phyloP scores from a whole-genome alignment of 2,888 invertebrate genomes.

The Volucella zonaria region DNA sequence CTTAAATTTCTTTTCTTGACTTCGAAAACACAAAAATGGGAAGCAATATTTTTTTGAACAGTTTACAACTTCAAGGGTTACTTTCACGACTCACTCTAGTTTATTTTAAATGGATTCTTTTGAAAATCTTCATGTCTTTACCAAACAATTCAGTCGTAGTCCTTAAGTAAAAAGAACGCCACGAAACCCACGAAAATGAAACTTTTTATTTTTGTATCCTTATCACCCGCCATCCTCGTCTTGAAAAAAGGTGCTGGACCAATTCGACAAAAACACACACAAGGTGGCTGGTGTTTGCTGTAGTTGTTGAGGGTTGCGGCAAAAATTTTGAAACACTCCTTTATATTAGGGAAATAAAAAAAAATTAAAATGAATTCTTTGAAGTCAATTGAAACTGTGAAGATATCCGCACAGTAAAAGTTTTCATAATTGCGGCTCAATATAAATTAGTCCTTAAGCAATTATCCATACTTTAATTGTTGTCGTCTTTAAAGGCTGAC shows the following conservation, averaged over 20 bases:
- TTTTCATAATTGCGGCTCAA: not conserved
- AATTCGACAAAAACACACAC: not conserved
- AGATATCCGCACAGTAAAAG: not conserved
- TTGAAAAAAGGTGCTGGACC: constrained; percentile 2
- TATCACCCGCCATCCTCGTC: not conserved
- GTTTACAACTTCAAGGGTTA: constrained; percentile 26
- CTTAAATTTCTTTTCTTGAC: constrained; percentile 20
- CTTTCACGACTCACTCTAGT: not conserved
- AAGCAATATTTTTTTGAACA: not conserved
- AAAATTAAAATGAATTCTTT: not conserved
- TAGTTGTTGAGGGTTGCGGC: not conserved
- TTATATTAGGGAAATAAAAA: no score
- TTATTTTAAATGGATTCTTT: constrained; percentile 15
- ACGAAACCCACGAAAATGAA: not conserved
- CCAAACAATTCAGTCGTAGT: constrained; percentile 22
- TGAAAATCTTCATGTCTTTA: constrained; percentile 27
- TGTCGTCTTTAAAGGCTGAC: not conserved
- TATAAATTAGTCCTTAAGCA: not conserved
- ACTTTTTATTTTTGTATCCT: constrained; percentile 10
- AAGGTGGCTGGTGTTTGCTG: not conserved
- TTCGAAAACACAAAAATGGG: not conserved
- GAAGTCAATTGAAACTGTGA: constrained; percentile 13
- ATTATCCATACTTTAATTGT: not conserved
- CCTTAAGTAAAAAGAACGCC: constrained; percentile 2
- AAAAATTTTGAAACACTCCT: constrained; percentile 3